Evolutionary conservation across 2,797 vertebrate species (phyloP), one percentile per base, ranked within the genome.

Genomic region (Sardinella longiceps): DNA sequence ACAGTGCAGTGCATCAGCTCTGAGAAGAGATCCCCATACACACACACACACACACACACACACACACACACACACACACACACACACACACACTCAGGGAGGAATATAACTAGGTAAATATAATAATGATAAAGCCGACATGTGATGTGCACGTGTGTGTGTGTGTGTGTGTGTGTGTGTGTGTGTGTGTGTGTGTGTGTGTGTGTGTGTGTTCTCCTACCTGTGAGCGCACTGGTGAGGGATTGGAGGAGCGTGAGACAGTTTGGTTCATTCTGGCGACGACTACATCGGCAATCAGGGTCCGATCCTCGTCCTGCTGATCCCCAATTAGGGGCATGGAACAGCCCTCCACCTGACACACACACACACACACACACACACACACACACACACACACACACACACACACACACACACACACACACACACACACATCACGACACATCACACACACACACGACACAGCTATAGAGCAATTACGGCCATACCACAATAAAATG

Each of bases 281-380:
- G 53, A 97, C 97, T 7, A 98, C 92, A 50, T 98, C 97, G 60
- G 96, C 96, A 23, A 98, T 97, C 86, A 97, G 95, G 84, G 94
- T 90, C 1, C 96, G 96, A 88, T 98, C 97, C 86, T 98, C 97
- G 3, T 97, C 97, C 90, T 97, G 97, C 88, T 97, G 97, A 88
- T 98, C 97, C 37, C 97, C 97, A 14, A 98, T 97, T 86, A 98
- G 92, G 0, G 97, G 97, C 97, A 98, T 97, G 0, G 97, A 97
- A 87, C 95, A 97, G 89, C 97, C 97, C 80, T 97, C 97, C 80
- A 98, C 97, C 97, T 97, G 82, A 37, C 10, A 74, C 66, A 66
- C 60, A 66, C 28, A 66, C 60, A 66, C 60, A 66, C 60, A 66
- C 60, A 60, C 58, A 60, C 58, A 60, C 58, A 60, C 58, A 60